Evolutionary conservation across 2,888 invertebrate species (phyloP).

Genomic region (Pammene fasciana): DNA sequence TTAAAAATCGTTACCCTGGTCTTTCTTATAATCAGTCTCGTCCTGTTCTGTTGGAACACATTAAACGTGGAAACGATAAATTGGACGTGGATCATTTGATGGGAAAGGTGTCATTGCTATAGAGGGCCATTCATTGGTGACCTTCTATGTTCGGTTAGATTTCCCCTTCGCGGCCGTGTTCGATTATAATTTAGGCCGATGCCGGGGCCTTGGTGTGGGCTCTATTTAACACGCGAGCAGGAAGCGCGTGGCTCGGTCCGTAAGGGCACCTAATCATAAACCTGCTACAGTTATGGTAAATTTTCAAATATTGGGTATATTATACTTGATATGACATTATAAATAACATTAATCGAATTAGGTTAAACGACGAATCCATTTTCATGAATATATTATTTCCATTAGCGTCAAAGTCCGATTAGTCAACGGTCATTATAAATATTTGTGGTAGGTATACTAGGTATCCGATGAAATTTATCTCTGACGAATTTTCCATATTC

Average conservation of each 20-base stretch:
- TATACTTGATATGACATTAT: background rate
- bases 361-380: no score
- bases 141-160: slow-evolving; percentile 20
- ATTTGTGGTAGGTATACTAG: no score
- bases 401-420: no score
- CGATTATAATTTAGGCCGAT: slow-evolving; percentile 19
- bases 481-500: no score
- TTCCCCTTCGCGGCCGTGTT: slow-evolving; percentile 15
- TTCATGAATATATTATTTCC: no score
- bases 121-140: slow-evolving; percentile 22
- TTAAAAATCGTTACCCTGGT: no score
- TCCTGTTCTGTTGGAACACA: no score
- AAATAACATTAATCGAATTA: background rate
- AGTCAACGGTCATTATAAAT: no score
- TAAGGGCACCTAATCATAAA: slow-evolving; percentile 33
- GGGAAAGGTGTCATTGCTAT: slow-evolving; percentile 14
- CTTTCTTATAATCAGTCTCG: no score
- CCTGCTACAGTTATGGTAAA: slow-evolving; percentile 4
- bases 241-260: slow-evolving; percentile 30
- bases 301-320: background rate
- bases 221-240: slow-evolving; percentile 42
- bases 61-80: no score
- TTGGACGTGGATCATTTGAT: background rate
- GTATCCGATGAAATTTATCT: no score
- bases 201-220: slow-evolving; percentile 25